Evolutionary conservation across 2,113 vertebrate species (phyloP), one percentile per base, ranked within the genome.

Genomic region (Apteryx mantelli): DNA sequence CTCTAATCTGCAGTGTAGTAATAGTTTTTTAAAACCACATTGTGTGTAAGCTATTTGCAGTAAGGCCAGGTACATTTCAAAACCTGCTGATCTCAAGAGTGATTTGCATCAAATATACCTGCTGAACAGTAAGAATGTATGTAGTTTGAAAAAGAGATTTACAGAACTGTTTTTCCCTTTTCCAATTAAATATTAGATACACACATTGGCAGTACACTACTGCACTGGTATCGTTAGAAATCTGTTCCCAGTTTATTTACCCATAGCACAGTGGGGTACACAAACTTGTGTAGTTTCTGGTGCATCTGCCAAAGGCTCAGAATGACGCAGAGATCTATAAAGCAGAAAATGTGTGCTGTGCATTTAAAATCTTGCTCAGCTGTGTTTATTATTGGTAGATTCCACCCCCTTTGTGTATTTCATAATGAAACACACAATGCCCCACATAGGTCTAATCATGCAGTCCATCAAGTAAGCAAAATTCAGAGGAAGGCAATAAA

Each of bases 401-500:
- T 85, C 40, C 34, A 88, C 7, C 26, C 5, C 3, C 32, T 42
- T 88, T 78, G 7, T 80, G 34, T 50, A 38, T 88, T 90, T 92
- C 79, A 56, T 93, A 93, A 77, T 77, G 79, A 93, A 90, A 78
- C 56, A 36, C 4, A 86, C 80, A 30, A 71, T 79, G 56, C 44
- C 16, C 60, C 6, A 69, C 9, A 2, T 5, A 82, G 50, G 74
- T 48, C 28, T 86, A 96, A 91, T 84, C 69, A 34, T 6, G 13
- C 12, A 53, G 70, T 56, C n/a, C 56, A 91, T 68, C 32, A 1
- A 84, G 80, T 52, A 84, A 78, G 69, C 46, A 94, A 88, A 94
- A 91, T 92, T 97, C 92, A 87, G 73, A 93, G 65, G 69, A 95
- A 95, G 32, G 48, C 13, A 89, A 69, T 48, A 92, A 75, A 68